These are phyloP conservation scores for Charina bottae DNA, from an alignment of 2,113 vertebrate genomes.

Conservation along the genomic window DNA sequence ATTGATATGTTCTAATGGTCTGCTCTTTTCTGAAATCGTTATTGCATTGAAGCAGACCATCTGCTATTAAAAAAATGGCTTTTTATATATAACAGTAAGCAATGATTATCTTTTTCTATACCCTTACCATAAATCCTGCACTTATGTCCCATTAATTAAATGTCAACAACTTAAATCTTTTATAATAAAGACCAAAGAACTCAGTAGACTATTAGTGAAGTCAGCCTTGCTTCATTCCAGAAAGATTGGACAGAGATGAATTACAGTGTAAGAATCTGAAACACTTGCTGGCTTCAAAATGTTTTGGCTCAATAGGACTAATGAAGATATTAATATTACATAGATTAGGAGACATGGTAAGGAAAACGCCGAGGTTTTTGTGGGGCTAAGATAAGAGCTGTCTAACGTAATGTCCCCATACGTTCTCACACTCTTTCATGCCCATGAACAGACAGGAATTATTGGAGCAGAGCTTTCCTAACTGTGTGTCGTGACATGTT, in stretches of 20 bases:
- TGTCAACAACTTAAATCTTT: conserved; percentile 64
- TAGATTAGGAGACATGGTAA: conserved; percentile 23
- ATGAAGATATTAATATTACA: conserved; percentile 32
- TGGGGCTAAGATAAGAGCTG: no score
- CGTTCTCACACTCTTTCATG: background rate
- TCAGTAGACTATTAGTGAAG: conserved; percentile 63
- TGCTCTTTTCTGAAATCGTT: background rate
- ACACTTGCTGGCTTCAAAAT: conserved; percentile 47
- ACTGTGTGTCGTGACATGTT: no score
- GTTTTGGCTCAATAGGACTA: conserved; percentile 40
- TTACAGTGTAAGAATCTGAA: conserved; percentile 32
- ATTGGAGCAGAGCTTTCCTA: no score
- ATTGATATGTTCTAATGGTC: no score
- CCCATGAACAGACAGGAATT: background rate
- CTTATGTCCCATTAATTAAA: conserved; percentile 68
- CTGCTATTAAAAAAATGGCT: background rate
- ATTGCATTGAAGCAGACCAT: conserved; percentile 3
- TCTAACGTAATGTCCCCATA: background rate
- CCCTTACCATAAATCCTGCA: conserved; percentile 50
- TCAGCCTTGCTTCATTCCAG: conserved; percentile 53
- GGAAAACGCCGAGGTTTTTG: background rate
- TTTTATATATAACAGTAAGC: conserved; percentile 29
- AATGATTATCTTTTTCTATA: conserved; percentile 45
- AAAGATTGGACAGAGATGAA: conserved; percentile 48
- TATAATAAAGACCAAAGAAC: conserved; percentile 56